Conservation (phyloP, 2,888 invertebrate genomes). For the Hybos culiciformis region DNA sequence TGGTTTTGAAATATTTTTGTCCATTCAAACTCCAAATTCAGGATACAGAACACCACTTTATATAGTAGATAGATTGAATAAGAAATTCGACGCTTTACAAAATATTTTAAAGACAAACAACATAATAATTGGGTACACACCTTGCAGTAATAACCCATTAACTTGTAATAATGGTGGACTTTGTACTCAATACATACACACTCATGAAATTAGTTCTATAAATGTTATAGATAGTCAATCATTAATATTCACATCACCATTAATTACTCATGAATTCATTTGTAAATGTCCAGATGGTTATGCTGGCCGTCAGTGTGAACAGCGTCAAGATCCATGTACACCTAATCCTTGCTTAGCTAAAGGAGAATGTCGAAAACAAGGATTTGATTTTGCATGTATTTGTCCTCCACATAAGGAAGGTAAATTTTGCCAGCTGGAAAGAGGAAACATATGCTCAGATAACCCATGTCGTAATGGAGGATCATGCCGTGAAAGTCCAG, state of each 20-base stretch:
- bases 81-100: conserved; percentile 49
- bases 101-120: conserved; percentile 45
- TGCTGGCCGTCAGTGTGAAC: conserved; percentile 68
- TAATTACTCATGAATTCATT: conserved; percentile 59
- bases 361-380: conserved; percentile 71
- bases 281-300: conserved; percentile 77
- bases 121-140: conserved; percentile 59
- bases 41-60: conserved; percentile 51
- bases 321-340: conserved; percentile 78
- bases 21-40: conserved; percentile 42
- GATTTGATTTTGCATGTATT: conserved; percentile 69
- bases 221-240: conserved; percentile 68
- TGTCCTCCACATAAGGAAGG: conserved; percentile 71
- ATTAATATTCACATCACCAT: conserved; percentile 70
- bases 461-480: conserved; percentile 86
- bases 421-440: conserved; percentile 67
- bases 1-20: conserved; percentile 58
- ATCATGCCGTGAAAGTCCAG: conserved; percentile 76
- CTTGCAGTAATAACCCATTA: conserved; percentile 47
- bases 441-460: conserved; percentile 69
- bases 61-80: conserved; percentile 48
- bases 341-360: conserved; percentile 79
- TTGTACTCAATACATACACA: conserved; percentile 57
- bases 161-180: conserved; percentile 67
- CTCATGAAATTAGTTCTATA: conserved; percentile 41